Evolutionary conservation across 1,140 invertebrate genomes (phyloP).

Genomic region (Pantala flavescens): DNA sequence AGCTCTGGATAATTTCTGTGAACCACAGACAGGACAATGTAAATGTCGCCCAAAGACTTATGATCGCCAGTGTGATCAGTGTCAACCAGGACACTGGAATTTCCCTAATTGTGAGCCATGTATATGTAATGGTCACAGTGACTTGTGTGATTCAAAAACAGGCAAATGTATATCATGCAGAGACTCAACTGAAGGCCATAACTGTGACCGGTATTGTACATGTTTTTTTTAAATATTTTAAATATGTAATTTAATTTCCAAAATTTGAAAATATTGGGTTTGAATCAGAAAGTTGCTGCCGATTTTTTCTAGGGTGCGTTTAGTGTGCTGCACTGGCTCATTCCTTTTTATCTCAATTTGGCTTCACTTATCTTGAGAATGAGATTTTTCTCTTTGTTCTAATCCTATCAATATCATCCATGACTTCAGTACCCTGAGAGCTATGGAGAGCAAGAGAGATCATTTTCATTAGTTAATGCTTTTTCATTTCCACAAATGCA

Average conservation of each 20-base stretch:
- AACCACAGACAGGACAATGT: slow-evolving; percentile 84
- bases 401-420: too few species aligned
- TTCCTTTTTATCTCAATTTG: too few species aligned
- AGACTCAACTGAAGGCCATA: slow-evolving; percentile 75
- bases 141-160: slow-evolving; percentile 80
- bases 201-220: slow-evolving; percentile 67
- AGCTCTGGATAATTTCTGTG: slow-evolving; percentile 90
- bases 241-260: slow-evolving; percentile 24
- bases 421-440: too few species aligned
- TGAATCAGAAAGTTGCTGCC: neutral
- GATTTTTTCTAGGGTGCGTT: neutral
- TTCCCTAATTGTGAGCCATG: slow-evolving; percentile 92
- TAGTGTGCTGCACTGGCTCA: too few species aligned
- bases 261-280: slow-evolving; percentile 32
- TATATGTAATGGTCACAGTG: slow-evolving; percentile 94
- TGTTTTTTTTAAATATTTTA: slow-evolving; percentile 16
- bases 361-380: too few species aligned
- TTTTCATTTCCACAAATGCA: too few species aligned
- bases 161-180: slow-evolving; percentile 85
- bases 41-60: slow-evolving; percentile 89
- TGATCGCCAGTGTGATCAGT: slow-evolving; percentile 85
- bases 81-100: slow-evolving; percentile 89
- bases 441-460: too few species aligned
- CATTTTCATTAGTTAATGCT: too few species aligned
- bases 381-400: too few species aligned